Conservation (phyloP, 2,797 vertebrate genomes). For the Miichthys miiuy region DNA sequence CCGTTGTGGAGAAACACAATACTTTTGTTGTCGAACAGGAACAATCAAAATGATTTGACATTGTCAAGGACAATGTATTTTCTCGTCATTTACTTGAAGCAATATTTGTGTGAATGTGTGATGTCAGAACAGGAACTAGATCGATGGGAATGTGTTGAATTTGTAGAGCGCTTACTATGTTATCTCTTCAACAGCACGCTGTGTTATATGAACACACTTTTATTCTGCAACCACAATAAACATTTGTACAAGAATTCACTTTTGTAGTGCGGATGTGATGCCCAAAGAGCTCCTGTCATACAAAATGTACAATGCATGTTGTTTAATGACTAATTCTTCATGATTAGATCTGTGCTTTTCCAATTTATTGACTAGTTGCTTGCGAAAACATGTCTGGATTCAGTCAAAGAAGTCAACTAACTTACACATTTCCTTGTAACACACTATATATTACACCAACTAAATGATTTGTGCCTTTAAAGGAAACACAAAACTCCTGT, state of each 20-base stretch:
- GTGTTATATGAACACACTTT: not conserved
- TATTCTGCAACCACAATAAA: not conserved
- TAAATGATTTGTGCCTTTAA: not conserved
- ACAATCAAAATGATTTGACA: slow-evolving; percentile 32
- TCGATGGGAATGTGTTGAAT: slow-evolving; percentile 4
- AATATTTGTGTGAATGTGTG: slow-evolving; percentile 8
- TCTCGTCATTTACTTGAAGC: slow-evolving; percentile 6
- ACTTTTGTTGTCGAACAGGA: slow-evolving; percentile 31
- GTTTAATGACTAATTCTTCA: not conserved
- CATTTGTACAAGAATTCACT: not conserved
- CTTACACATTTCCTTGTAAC: not conserved
- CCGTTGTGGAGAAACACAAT: slow-evolving; percentile 33
- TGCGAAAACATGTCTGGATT: not conserved
- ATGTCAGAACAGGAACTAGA: slow-evolving; percentile 23
- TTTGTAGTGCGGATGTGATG: not conserved
- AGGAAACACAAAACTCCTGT: not conserved
- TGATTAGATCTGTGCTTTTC: not conserved
- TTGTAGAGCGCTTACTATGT: not conserved
- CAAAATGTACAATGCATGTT: not conserved
- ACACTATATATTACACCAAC: not conserved
- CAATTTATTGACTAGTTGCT: not conserved
- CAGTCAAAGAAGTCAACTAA: too few relatives aligned
- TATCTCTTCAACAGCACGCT: not conserved
- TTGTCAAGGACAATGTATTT: slow-evolving; percentile 30
- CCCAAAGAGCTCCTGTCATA: not conserved